Conservation (phyloP, 2,888 invertebrate genomes). For the Pasiphila rectangulata region DNA sequence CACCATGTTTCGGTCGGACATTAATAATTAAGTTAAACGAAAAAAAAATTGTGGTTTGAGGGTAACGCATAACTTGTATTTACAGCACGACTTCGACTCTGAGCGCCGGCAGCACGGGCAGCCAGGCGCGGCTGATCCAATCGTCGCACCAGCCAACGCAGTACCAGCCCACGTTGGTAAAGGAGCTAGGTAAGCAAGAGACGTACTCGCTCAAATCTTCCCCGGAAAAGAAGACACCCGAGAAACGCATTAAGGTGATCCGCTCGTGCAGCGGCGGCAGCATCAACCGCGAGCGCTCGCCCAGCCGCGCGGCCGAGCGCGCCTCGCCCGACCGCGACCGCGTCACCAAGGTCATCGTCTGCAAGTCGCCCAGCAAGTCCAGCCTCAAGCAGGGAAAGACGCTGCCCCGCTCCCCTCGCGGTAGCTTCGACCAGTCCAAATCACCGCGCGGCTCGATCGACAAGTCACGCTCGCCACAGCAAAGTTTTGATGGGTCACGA, state of each 20-base stretch:
- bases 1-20: too few species aligned
- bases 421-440: constrained; percentile 74
- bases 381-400: constrained; percentile 68
- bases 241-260: constrained; percentile 71
- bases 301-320: constrained; percentile 56
- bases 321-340: constrained; percentile 67
- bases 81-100: constrained; percentile 95
- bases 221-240: constrained; percentile 64
- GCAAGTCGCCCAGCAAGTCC: constrained; percentile 76
- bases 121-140: constrained; percentile 95
- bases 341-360: constrained; percentile 75
- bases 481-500: constrained; percentile 77
- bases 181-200: constrained; percentile 92
- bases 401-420: constrained; percentile 75
- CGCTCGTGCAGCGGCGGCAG: constrained; percentile 79
- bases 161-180: constrained; percentile 93
- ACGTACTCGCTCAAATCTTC: constrained; percentile 78
- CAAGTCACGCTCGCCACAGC: constrained; percentile 79
- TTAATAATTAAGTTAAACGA: too few species aligned
- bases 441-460: constrained; percentile 81
- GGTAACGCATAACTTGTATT: constrained; percentile 40
- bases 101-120: constrained; percentile 95
- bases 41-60: too few species aligned
- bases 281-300: constrained; percentile 71
- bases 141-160: constrained; percentile 96